These are phyloP conservation scores for Brachypteracias leptosomus DNA, from an alignment of 2,113 vertebrate genomes.

Conservation along the genomic window DNA sequence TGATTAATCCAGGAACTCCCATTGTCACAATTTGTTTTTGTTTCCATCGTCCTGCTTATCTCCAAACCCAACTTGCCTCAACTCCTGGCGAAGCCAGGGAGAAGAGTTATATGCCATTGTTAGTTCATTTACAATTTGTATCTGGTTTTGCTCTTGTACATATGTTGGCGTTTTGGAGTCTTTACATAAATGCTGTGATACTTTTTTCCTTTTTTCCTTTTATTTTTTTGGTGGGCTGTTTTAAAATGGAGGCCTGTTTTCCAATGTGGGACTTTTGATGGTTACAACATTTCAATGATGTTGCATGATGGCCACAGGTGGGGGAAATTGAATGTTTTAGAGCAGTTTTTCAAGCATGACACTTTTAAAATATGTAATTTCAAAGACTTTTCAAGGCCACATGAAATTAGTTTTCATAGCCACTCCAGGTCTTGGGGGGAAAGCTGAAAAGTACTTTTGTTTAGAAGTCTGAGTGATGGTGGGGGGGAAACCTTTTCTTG, in stretches of 20 bases:
- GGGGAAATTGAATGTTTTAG: constrained; percentile 67
- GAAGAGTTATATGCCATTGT: constrained; percentile 64
- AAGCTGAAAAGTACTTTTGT: constrained; percentile 78
- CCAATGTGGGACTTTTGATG: constrained; percentile 61
- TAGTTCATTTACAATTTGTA: constrained; percentile 60
- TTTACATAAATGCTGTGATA: constrained; percentile 73
- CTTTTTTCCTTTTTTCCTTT: constrained; percentile 52
- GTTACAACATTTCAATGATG: constrained; percentile 57
- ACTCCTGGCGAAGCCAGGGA: constrained; percentile 57
- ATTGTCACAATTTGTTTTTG: constrained; percentile 65
- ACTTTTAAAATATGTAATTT: constrained; percentile 72
- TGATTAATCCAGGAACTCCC: constrained; percentile 67
- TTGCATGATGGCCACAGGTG: constrained; percentile 65
- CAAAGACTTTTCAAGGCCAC: constrained; percentile 72
- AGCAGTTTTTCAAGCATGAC: constrained; percentile 76
- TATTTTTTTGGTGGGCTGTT: constrained; percentile 71
- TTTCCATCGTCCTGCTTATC: constrained; percentile 67
- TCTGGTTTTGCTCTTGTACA: constrained; percentile 77
- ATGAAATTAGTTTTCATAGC: constrained; percentile 70
- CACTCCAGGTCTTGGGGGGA: constrained; percentile 75
- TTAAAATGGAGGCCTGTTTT: constrained; percentile 74
- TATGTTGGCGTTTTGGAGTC: constrained; percentile 75
- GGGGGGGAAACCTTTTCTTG: constrained; percentile 72
- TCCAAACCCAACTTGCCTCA: constrained; percentile 67
- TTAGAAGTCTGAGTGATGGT: constrained; percentile 81